A percentile compares a stretch with the other conserved stretches of the same genome.
Evolutionary conservation across 2,113 vertebrate species (phyloP).

Genomic region (Empidonax traillii): DNA sequence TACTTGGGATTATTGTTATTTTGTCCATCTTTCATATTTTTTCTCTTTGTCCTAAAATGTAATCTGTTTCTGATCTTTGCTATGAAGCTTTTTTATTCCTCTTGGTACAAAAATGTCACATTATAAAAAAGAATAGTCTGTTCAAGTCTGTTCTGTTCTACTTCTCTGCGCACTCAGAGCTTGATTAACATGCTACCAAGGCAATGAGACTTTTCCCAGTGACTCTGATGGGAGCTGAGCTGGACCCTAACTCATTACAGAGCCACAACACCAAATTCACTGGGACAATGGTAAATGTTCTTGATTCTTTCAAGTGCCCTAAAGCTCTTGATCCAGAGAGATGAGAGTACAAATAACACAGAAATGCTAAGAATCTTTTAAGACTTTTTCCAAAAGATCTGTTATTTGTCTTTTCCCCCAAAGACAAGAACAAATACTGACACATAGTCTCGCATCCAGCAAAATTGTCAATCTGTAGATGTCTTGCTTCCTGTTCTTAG

Average conservation of each 20-base stretch:
- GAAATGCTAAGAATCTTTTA: not conserved
- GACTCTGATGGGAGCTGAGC: not conserved
- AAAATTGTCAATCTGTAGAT: not conserved
- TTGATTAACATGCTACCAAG: not conserved
- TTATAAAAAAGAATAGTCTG: not conserved
- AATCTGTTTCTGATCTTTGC: constrained; percentile 10
- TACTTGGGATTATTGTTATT: constrained; percentile 15
- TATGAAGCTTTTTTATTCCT: not conserved
- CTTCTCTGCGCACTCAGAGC: not conserved
- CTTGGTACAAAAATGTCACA: not conserved
- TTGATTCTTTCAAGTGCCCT: not conserved
- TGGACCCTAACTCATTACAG: not conserved
- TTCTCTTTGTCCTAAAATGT: not conserved
- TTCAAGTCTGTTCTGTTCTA: not conserved
- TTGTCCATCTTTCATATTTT: not conserved
- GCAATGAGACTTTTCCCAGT: not conserved
- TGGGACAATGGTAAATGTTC: not conserved
- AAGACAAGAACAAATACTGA: not conserved
- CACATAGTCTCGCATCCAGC: not conserved
- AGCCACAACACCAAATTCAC: not conserved
- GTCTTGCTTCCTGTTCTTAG: not conserved
- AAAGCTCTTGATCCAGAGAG: not conserved
- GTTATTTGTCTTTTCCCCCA: not conserved
- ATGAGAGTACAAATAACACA: not conserved
- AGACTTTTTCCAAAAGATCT: not conserved